A percentile compares a stretch with the other conserved stretches of the same genome.
phyloP scores from a whole-genome alignment of 2,888 invertebrate genomes.

The Athetis lepigone region DNA sequence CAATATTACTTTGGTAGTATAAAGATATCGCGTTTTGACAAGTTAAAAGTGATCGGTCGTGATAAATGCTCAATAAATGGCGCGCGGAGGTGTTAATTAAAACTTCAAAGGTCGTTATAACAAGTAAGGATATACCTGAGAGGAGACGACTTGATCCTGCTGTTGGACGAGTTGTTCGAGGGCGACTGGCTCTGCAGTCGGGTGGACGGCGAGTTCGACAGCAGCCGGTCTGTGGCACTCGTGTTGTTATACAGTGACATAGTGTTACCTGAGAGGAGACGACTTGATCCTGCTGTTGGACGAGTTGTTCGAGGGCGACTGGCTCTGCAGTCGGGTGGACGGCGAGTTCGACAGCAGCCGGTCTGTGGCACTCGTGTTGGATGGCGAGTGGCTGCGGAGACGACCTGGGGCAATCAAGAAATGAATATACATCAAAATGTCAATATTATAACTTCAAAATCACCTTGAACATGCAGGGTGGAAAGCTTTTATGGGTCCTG shows the following conservation, averaged over 20 bases:
- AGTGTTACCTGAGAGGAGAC: conserved; percentile 83
- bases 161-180: conserved; percentile 81
- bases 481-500: too few species aligned
- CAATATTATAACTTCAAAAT: too few species aligned
- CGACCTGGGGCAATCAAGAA: too few species aligned
- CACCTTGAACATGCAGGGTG: too few species aligned
- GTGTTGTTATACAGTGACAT: too few species aligned
- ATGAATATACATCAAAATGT: background rate
- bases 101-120: too few species aligned
- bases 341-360: conserved; percentile 79
- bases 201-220: conserved; percentile 79
- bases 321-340: conserved; percentile 78
- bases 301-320: conserved; percentile 84
- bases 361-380: conserved; percentile 81
- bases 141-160: conserved; percentile 80
- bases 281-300: conserved; percentile 80
- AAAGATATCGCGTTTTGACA: too few species aligned
- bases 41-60: too few species aligned
- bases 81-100: too few species aligned
- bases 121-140: too few species aligned
- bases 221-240: conserved; percentile 80
- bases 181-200: conserved; percentile 83
- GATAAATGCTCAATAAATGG: too few species aligned
- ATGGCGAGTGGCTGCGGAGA: conserved; percentile 84
- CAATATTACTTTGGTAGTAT: too few species aligned